A percentile compares a stretch with the other conserved stretches of the same genome.
These are phyloP conservation scores for Brachionichthys hirsutus DNA, from an alignment of 2,113 vertebrate species.

Conservation along the genomic window DNA sequence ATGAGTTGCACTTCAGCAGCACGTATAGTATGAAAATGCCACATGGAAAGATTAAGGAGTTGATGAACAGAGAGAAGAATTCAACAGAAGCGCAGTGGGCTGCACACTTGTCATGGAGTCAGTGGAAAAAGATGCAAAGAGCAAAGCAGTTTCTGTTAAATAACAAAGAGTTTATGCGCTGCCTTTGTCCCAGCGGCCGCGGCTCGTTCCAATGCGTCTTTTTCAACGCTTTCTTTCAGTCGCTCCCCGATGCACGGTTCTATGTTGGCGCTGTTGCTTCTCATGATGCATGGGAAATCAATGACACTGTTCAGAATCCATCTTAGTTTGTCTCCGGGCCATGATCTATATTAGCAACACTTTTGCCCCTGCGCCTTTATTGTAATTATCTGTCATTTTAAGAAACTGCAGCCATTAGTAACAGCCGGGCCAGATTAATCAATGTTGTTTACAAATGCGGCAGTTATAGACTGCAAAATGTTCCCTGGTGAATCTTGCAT, in stretches of 20 bases:
- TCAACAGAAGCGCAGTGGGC: conserved; percentile 31
- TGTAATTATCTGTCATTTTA: conserved; percentile 74
- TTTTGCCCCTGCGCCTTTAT: conserved; percentile 53
- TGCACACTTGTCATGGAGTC: conserved; percentile 34
- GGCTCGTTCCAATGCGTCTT: conserved; percentile 35
- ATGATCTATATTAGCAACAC: conserved; percentile 68
- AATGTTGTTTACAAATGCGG: conserved; percentile 75
- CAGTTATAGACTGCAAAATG: conserved; percentile 67
- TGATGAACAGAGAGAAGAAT: conserved; percentile 52
- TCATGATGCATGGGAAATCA: conserved; percentile 67
- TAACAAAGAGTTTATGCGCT: conserved; percentile 42
- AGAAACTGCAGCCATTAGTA: conserved; percentile 66
- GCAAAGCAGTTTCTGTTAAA: conserved; percentile 42
- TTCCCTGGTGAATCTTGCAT: conserved; percentile 72
- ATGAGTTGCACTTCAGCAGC: conserved; percentile 39
- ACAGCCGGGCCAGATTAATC: conserved; percentile 63
- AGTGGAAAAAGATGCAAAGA: conserved; percentile 31
- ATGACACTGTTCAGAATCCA: conserved; percentile 54
- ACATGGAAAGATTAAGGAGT: conserved; percentile 55
- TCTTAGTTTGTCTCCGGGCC: conserved; percentile 64
- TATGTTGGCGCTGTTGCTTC: conserved; percentile 32
- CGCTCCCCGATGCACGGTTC: conserved; percentile 23
- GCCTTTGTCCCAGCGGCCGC: conserved; percentile 36
- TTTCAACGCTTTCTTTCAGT: background rate
- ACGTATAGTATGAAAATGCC: conserved; percentile 44